Evolutionary conservation across 2,797 vertebrate genomes (phyloP).

Genomic region (Platalea minor): DNA sequence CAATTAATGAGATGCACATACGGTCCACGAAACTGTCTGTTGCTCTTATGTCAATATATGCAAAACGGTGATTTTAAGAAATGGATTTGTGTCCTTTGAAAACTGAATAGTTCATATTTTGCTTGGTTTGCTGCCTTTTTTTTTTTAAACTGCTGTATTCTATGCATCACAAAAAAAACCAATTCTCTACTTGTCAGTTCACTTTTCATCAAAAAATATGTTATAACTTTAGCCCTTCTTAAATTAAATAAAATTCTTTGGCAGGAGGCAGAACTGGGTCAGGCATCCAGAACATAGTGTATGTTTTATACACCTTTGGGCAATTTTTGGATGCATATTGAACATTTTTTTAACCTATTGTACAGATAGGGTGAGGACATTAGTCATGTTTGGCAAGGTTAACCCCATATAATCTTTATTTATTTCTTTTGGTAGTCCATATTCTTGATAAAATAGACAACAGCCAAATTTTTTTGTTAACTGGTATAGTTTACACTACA

Average conservation of each 20-base stretch:
- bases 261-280: neutral
- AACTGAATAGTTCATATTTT: neutral
- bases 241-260: neutral
- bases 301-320: neutral
- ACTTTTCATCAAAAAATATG: neutral
- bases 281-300: neutral
- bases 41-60: neutral
- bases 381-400: neutral
- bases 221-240: neutral
- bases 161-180: neutral
- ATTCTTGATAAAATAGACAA: neutral
- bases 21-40: neutral
- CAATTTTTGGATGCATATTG: neutral
- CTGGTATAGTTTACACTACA: neutral
- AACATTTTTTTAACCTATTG: neutral
- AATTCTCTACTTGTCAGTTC: neutral
- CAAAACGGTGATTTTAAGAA: neutral
- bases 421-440: neutral
- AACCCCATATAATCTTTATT: neutral
- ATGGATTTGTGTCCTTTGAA: neutral
- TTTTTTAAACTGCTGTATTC: neutral
- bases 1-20: neutral
- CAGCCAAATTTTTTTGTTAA: neutral
- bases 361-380: neutral
- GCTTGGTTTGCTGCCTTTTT: neutral